Evolutionary conservation across 2,888 invertebrate species (phyloP).

Genomic region (Aphodius sticticus): DNA sequence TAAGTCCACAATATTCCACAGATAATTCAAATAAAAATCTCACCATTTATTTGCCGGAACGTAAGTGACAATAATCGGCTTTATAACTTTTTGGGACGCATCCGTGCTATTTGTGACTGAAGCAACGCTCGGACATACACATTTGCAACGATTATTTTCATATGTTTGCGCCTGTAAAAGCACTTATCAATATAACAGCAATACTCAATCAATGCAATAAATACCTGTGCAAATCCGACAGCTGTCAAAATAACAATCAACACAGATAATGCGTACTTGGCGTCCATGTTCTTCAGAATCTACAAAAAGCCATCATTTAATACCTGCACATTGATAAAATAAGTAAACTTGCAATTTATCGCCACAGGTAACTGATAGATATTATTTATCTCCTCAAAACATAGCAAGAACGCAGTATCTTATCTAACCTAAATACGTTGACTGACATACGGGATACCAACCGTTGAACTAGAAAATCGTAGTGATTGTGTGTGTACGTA

Average conservation of each 20-base stretch:
- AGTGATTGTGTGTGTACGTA: conserved; percentile 21
- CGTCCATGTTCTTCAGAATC: conserved; percentile 16
- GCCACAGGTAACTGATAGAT: not conserved
- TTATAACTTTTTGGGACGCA: conserved; percentile 70
- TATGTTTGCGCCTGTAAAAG: conserved; percentile 72
- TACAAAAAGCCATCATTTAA: not conserved
- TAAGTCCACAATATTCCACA: not conserved
- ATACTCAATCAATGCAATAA: not conserved
- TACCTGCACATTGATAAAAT: not conserved
- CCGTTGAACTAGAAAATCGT: conserved; percentile 31
- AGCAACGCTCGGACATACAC: conserved; percentile 82
- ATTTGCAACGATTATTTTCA: conserved; percentile 87
- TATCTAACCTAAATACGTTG: conserved; percentile 29
- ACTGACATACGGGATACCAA: conserved; percentile 8
- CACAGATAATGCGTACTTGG: conserved; percentile 4
- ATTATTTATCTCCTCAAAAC: not conserved
- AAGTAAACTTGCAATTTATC: not conserved
- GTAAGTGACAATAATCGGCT: conserved; percentile 76
- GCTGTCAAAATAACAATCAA: conserved; percentile 5
- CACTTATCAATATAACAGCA: not conserved
- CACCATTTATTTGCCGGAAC: conserved; percentile 85
- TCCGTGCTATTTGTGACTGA: conserved; percentile 74
- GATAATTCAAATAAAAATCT: conserved; percentile 40
- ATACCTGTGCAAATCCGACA: conserved; percentile 31
- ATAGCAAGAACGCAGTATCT: not conserved